Conservation (phyloP, 2,888 invertebrate genomes). For the Tetrapedia diversipes region DNA sequence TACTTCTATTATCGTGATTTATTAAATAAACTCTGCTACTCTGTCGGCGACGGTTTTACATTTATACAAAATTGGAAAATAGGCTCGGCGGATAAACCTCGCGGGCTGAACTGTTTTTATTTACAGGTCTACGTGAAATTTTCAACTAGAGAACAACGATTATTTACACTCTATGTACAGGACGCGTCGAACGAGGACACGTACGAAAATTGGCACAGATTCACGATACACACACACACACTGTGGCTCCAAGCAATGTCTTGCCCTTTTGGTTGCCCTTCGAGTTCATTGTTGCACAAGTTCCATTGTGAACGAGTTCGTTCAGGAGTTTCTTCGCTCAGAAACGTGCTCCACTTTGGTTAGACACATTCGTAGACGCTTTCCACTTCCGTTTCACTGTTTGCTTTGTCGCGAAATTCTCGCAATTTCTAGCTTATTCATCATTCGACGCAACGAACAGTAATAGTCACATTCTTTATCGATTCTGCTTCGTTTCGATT, state of each 20-base stretch:
- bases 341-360: constrained; percentile 3
- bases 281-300: background rate
- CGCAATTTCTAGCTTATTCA: too few relatives aligned
- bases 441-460: too few relatives aligned
- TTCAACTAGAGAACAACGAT: constrained; percentile 26
- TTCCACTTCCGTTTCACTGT: background rate
- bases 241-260: background rate
- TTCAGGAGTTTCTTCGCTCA: background rate
- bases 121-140: constrained; percentile 30
- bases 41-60: constrained; percentile 72
- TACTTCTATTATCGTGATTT: constrained; percentile 66
- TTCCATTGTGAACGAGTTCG: background rate
- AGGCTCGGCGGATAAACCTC: constrained; percentile 24
- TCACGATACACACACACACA: constrained; percentile 36
- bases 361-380: background rate
- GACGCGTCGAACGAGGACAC: background rate
- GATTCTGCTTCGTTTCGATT: too few relatives aligned
- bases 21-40: constrained; percentile 77
- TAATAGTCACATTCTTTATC: too few relatives aligned
- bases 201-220: constrained; percentile 57
- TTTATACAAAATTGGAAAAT: constrained; percentile 78
- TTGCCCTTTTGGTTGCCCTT: constrained; percentile 5
- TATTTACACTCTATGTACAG: constrained; percentile 68
- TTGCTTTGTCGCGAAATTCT: background rate
- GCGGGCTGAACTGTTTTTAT: constrained; percentile 12